Evolutionary conservation across 2,888 invertebrate species (phyloP), one percentile per base, ranked within the genome.

Genomic region (Apomyelois bistriatella): DNA sequence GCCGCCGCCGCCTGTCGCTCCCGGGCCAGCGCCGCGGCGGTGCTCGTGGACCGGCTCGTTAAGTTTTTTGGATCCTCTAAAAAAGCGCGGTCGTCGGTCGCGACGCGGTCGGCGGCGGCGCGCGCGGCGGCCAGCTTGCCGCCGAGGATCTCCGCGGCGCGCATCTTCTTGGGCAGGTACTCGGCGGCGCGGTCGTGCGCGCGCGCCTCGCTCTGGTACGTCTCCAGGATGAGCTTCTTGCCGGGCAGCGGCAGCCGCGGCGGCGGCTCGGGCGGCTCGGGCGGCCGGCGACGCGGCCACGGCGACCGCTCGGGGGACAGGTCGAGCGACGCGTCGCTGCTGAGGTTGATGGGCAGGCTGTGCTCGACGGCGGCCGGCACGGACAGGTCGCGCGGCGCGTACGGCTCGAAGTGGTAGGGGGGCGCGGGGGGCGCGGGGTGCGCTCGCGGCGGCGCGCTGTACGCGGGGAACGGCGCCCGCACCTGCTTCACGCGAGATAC

Each of bases 21-120:
- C 89, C 89, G 89, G 89, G 85, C 89, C 89, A 88, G 89, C 88
- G 89, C 89, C 88, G 89, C 89, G 89, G 89, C 89, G 87, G 84
- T 87, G 89, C 89, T 86, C 84, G 73, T 89, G 89, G 89, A 89
- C 89, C 89, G 89, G 89, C 79, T 86, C 84, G 87, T 79, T 85
- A 85, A 88, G 89, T 90, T 90, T 89, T 89, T 90, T 90, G 89
- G 82, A 87, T 88, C 89, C 83, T 88, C 87, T 87, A 90, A 90
- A 89, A 89, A 88, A 87, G 84, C 82, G 73, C 68, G 76, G 72
- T 83, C 83, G 59, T 22, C 22, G 22, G 76, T 54, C 51, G 74
- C 62, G 50, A 75, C 58, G 38, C 79, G 53, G 22, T 22, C 22
- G 22, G 76, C 54, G 52, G 74, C 62, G 50, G 74, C 58, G 38